Evolutionary conservation across 2,797 vertebrate species (phyloP), one percentile per base, ranked within the genome.

Genomic region (Brotula barbata): DNA sequence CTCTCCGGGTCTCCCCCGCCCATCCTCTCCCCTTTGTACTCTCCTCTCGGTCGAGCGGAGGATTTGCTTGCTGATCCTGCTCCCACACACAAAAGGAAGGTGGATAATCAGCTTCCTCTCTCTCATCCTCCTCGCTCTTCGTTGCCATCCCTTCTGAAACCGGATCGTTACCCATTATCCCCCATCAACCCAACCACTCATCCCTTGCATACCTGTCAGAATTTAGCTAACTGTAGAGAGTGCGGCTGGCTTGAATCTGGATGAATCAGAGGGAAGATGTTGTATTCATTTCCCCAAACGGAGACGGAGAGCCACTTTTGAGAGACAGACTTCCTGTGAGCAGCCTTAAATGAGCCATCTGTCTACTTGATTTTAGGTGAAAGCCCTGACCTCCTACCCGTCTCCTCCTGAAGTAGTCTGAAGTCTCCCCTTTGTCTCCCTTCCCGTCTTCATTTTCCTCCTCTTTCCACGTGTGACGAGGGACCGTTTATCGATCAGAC

Each of bases 1-100:
- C 49, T 63, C 40, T 9, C 58, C 52, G 68, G 62, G 12, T 40
- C 62, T 56, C 61, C 75, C 62, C 75, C 60, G 31, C 33, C 62
- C 54, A 50, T 72, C 53, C 67, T 56, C 64, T 28, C 42, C 19
- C 21, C 16, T 70, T 48, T 58, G 34, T 1, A 41, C 68, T 77
- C 57, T 64, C 17, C 48, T 68, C 67, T 62, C 64, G 23, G 31
- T 15, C 40, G 23, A 70, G 37, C 48, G 57, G 56, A 56, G 85
- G 81, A 84, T 88, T 84, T 84, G 75, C 77, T 64, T 49, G 50
- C 77, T 82, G 77, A 86, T 83, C 82, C 83, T 76, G 80, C 86
- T 80, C 80, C 76, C 68, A 59, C 81, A 65, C 71, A 78, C 81
- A 85, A 80, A 80, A 83, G 67, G 61, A 74, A 71, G 73, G 20